Conservation (phyloP, 2,888 invertebrate genomes). For the Caenorhabditis sp. region DNA sequence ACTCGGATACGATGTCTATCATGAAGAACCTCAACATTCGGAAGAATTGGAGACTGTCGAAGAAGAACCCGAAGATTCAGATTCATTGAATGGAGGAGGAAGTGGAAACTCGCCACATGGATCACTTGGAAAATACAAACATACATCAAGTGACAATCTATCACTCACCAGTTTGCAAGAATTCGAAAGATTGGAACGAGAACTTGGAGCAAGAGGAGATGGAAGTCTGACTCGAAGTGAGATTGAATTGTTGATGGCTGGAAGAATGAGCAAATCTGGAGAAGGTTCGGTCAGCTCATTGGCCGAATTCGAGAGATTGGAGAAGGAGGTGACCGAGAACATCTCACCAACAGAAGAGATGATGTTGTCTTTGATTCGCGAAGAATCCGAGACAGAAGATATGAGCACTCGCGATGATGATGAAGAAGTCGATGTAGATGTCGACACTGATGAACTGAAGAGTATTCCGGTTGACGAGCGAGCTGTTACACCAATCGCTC, state of each 20-base stretch:
- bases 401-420: slow-evolving; percentile 69
- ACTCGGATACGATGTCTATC: slow-evolving; percentile 47
- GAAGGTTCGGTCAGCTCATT: slow-evolving; percentile 66
- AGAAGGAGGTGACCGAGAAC: slow-evolving; percentile 60
- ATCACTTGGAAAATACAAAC: slow-evolving; percentile 53
- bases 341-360: slow-evolving; percentile 63
- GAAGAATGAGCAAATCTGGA: slow-evolving; percentile 34
- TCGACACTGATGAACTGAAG: slow-evolving; percentile 34
- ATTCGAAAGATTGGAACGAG: slow-evolving; percentile 68
- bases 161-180: slow-evolving; percentile 65
- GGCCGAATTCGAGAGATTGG: slow-evolving; percentile 67
- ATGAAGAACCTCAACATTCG: slow-evolving; percentile 13
- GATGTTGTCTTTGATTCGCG: slow-evolving; percentile 69
- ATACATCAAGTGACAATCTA: slow-evolving; percentile 59
- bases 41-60: slow-evolving; percentile 59
- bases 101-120: slow-evolving; percentile 54
- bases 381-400: slow-evolving; percentile 69
- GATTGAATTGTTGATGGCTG: slow-evolving; percentile 54
- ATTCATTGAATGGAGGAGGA: slow-evolving; percentile 50
- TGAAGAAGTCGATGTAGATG: slow-evolving; percentile 60
- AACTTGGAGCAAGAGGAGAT: slow-evolving; percentile 57
- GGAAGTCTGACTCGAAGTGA: slow-evolving; percentile 60
- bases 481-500: slow-evolving; percentile 40
- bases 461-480: slow-evolving; percentile 44
- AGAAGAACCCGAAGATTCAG: slow-evolving; percentile 63